phyloP scores from a whole-genome alignment of 1,140 invertebrate species.

The Achatina immaculata region DNA sequence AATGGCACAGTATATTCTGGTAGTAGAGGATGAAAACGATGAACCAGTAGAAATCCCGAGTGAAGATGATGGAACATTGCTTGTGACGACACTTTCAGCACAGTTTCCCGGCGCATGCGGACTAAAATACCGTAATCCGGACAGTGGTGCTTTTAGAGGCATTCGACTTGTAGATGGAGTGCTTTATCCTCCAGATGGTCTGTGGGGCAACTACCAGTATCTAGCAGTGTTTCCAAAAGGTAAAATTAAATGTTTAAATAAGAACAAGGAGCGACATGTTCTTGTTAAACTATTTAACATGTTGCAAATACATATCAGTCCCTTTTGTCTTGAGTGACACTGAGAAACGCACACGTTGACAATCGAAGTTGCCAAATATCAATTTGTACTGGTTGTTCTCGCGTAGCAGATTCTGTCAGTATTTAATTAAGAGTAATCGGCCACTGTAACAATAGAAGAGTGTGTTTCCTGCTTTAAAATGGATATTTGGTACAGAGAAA shows the following conservation, averaged over 20 bases:
- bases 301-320: too few relatives aligned
- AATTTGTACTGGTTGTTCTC: too few relatives aligned
- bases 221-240: constrained; percentile 97
- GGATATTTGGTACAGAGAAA: too few relatives aligned
- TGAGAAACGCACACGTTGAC: too few relatives aligned
- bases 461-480: too few relatives aligned
- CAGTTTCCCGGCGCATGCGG: constrained; percentile 95
- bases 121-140: constrained; percentile 90
- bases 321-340: too few relatives aligned
- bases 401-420: too few relatives aligned
- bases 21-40: constrained; percentile 87
- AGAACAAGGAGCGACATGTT: too few relatives aligned
- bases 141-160: constrained; percentile 86
- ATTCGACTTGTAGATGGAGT: constrained; percentile 88
- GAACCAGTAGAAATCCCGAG: constrained; percentile 93
- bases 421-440: too few relatives aligned
- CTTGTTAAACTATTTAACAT: too few relatives aligned
- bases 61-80: constrained; percentile 88
- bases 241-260: neutral
- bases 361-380: too few relatives aligned
- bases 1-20: constrained; percentile 69
- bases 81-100: constrained; percentile 88
- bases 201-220: constrained; percentile 90
- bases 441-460: too few relatives aligned
- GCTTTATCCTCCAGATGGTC: constrained; percentile 85